Base-by-base conservation (phyloP, 2,888 invertebrate species). In the Dicyrtomina minuta region DNA sequence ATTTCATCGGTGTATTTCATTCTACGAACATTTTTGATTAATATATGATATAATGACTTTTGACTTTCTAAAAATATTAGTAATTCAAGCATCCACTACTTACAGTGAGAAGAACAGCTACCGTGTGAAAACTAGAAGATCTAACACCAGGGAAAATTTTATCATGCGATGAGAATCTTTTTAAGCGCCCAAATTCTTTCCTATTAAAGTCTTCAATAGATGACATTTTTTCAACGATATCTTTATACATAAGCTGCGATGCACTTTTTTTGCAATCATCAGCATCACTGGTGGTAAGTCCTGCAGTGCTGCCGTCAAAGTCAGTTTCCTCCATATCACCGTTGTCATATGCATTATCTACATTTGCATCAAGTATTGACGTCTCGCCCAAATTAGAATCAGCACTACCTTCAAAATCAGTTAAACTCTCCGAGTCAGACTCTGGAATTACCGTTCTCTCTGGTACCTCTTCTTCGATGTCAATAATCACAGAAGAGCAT, bases 141-240 rank as follows among this genome's bases (percentile, higher is more conserved):
- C 74, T 70, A 20, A 77, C 74, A 72, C 72, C 74, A 1, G 78
- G 78, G 33, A 75, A 78, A n/a, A 78, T 75, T 59, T 72, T 65
- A 6, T 75, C 75, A 0, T 43, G 49, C 0, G 75, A 66, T 22
- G 66, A 51, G 51, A 74, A 72, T 67, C 61, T 69, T 58, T 61
- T 75, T 3, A 75, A 44, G 2, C 15, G 51, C 1, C 15, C 39
- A 27, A 74, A 60, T 17, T 65, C 44, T 33, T 24, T 46, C 43
- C 13, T 27, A 64, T 20, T 27, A 43, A 17, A 58, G 53, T 53
- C 71, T 69, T 65, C 66, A 24, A 59, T 58, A 46, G 24, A 3
- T 20, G 3, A 39, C 53, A 70, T 62, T 53, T 68, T 66, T 27
- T 71, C 60, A 41, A 46, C 39, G 10, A 62, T 17, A 17, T 55